phyloP scores from a whole-genome alignment of 2,888 invertebrate species.

The Silvanus unidentatus region DNA sequence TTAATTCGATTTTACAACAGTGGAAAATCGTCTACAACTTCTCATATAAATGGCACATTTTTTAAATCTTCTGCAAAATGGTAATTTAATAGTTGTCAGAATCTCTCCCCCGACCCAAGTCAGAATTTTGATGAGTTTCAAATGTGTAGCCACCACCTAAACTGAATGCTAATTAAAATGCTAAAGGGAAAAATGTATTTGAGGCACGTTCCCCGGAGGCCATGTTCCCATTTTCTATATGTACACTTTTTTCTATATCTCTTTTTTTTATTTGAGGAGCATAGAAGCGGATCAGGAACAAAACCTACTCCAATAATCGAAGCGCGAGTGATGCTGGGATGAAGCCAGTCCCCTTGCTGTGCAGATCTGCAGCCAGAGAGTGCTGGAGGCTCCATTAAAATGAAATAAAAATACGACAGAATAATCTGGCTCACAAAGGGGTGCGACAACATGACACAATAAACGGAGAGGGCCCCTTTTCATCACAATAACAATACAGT shows the following conservation, averaged over 20 bases:
- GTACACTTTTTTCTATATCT: no score
- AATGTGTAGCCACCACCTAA: slow-evolving; percentile 10
- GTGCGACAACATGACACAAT: slow-evolving; percentile 23
- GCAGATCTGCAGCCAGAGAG: no score
- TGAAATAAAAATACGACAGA: slow-evolving; percentile 35
- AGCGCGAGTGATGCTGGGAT: slow-evolving; percentile 17
- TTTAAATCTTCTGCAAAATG: no score
- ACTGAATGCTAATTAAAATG: slow-evolving; percentile 14
- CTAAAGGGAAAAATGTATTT: slow-evolving; percentile 6
- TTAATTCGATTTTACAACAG: no score
- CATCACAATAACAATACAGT: slow-evolving; percentile 3
- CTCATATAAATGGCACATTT: no score
- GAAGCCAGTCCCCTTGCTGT: no score
- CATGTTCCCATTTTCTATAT: slow-evolving; percentile 5
- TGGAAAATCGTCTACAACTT: no score
- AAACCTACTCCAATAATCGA: slow-evolving; percentile 30
- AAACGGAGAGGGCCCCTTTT: slow-evolving; percentile 31
- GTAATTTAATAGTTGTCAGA: no score
- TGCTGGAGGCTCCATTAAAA: slow-evolving; percentile 34
- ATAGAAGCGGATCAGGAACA: slow-evolving; percentile 10
- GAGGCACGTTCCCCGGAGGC: slow-evolving; percentile 9
- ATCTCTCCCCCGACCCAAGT: slow-evolving; percentile 4
- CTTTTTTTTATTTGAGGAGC: no score
- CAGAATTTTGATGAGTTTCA: slow-evolving; percentile 14
- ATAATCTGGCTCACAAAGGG: slow-evolving; percentile 38